Conservation (phyloP, 2,888 invertebrate genomes). For the Colletes collaris region DNA sequence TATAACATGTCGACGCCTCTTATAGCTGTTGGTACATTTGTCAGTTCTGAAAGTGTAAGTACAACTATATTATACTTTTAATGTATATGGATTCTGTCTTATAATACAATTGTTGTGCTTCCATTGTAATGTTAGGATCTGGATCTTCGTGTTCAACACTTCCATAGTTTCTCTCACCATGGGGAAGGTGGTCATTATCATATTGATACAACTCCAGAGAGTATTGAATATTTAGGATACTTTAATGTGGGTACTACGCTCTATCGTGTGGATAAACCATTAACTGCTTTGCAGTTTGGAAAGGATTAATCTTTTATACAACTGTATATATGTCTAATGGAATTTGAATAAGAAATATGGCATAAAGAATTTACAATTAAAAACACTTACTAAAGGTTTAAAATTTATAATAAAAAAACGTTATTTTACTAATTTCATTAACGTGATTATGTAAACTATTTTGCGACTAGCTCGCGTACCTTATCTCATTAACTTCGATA, state of each 20-base stretch:
- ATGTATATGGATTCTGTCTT: neutral
- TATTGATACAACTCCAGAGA: conserved; percentile 94
- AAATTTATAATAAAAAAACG: conserved; percentile 9
- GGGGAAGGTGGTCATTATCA: conserved; percentile 98
- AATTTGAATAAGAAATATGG: neutral
- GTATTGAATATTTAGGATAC: conserved; percentile 95
- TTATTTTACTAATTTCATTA: neutral
- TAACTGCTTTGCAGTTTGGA: conserved; percentile 87
- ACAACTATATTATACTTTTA: conserved; percentile 1
- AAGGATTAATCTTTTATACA: conserved; percentile 86
- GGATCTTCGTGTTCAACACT: conserved; percentile 97
- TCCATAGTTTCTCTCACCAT: conserved; percentile 94
- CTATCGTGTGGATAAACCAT: conserved; percentile 90
- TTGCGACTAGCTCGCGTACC: neutral
- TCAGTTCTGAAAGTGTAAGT: conserved; percentile 92
- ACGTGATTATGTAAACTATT: neutral
- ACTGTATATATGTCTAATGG: conserved; percentile 1
- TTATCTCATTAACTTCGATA: too few relatives aligned
- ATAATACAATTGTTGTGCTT: neutral
- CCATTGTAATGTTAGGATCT: conserved; percentile 86
- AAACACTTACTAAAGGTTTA: neutral
- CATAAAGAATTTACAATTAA: neutral
- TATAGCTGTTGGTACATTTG: conserved; percentile 93
- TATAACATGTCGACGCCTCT: conserved; percentile 96
- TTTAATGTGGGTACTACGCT: conserved; percentile 91